Evolutionary conservation across 2,797 vertebrate species (phyloP), one percentile per base, ranked within the genome.

Genomic region (Darevskia nairensis): DNA sequence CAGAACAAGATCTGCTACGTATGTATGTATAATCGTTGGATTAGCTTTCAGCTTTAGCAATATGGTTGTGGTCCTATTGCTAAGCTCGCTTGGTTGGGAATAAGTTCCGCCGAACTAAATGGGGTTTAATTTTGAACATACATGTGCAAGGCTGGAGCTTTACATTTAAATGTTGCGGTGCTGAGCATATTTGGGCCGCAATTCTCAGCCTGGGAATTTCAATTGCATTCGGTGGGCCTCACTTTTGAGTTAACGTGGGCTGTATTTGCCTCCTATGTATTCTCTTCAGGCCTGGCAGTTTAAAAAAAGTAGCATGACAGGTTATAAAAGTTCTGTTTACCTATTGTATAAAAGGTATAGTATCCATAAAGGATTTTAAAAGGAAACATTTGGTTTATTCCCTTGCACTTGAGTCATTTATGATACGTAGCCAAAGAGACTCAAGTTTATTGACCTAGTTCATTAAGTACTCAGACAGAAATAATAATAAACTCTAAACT

Each of bases 371-470:
- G 41, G 39, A 46, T 75, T 79, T 75, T 66, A 74, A 85, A 61
- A 55, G 89, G 87, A 95, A 87, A 92, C n/a, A 61, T 92, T 93
- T 91, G 92, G 93, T 93, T 95, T 94, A 93, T 94, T 84, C 90
- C 86, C 90, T 87, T 94, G 92, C 93, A 94, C 92, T 93, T 94
- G 92, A 95, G 92, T 91, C 93, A 90, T 93, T 95, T 95, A 91
- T 94, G 94, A 94, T 94, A 94, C 94, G 91, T 92, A 95, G 93
- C 94, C 94, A 92, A 92, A 93, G 89, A 93, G 89, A 90, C 92
- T 93, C 92, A 91, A 19, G 93, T 96, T 95, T 95, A 95, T 95
- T 95, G 93, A 95, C 91, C 90, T 93, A 93, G 92, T 94, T 94
- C 92, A 94, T 94, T 95, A 95, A 94, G 93, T 94, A 92, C 94